These are phyloP conservation scores for Gadopsis marmoratus DNA, from an alignment of 2,797 vertebrate species.

Conservation along the genomic window DNA sequence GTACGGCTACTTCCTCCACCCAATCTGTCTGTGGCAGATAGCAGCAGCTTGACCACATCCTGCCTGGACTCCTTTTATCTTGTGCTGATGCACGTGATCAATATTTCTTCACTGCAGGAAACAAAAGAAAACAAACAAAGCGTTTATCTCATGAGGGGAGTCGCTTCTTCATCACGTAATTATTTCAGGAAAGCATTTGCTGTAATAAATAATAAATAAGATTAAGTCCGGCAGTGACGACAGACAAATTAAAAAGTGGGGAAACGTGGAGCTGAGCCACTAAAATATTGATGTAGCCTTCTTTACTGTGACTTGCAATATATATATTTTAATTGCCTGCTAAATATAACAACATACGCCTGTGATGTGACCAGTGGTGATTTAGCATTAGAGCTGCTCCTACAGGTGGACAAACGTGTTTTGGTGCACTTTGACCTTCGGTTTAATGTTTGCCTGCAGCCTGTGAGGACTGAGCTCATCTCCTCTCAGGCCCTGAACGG, in stretches of 20 bases:
- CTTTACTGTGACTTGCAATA: background rate
- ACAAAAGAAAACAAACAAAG: background rate
- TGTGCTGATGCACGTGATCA: constrained; percentile 10
- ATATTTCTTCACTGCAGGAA: constrained; percentile 19
- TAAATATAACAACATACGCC: background rate
- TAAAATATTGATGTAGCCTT: constrained; percentile 1
- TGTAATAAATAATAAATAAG: background rate
- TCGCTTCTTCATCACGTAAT: background rate
- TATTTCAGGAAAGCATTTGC: background rate
- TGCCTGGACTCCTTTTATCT: constrained; percentile 23
- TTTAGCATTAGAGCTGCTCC: background rate
- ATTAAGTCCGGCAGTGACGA: background rate
- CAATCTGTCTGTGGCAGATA: constrained; percentile 59
- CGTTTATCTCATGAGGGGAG: constrained; percentile 1
- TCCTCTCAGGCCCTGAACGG: constrained; percentile 41
- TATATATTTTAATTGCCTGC: background rate
- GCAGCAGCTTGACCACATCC: constrained; percentile 55
- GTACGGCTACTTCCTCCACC: constrained; percentile 44
- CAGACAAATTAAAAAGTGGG: background rate
- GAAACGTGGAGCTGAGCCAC: too few relatives aligned
- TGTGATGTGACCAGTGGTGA: too few relatives aligned
- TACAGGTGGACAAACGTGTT: constrained; percentile 12
- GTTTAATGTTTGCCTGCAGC: constrained; percentile 16
- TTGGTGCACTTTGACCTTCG: constrained; percentile 35
- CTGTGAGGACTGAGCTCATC: constrained; percentile 26